Conservation (phyloP, 2,797 vertebrate genomes). For the Tamandua tetradactyla region DNA sequence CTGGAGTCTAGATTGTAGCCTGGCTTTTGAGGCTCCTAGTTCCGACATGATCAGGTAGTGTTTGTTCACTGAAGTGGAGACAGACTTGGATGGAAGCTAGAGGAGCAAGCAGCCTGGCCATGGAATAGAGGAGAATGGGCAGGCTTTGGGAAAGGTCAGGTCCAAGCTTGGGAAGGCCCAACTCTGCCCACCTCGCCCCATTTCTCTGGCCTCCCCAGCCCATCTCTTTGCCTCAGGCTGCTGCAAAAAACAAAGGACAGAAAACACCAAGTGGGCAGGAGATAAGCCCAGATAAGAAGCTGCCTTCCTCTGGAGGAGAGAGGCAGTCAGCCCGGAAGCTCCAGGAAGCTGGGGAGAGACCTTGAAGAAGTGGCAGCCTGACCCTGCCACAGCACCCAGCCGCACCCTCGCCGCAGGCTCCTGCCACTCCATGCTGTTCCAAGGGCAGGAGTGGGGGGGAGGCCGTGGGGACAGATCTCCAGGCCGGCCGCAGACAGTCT, state of each 20-base stretch:
- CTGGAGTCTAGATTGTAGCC: neutral
- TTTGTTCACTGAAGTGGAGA: neutral
- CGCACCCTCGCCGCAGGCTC: constrained; percentile 13
- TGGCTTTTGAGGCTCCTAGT: neutral
- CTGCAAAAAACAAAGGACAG: constrained; percentile 73
- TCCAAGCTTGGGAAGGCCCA: neutral
- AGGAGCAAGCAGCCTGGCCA: neutral
- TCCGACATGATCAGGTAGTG: neutral
- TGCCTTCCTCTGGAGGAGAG: constrained; percentile 68
- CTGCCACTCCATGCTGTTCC: constrained; percentile 7
- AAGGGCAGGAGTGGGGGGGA: neutral
- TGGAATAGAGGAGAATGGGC: neutral
- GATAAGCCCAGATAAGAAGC: constrained; percentile 76
- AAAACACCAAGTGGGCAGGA: constrained; percentile 69
- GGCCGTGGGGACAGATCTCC: neutral
- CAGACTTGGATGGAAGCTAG: neutral
- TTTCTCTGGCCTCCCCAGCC: constrained; percentile 28
- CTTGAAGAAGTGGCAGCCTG: constrained; percentile 72
- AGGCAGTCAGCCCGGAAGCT: neutral
- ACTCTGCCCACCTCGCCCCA: neutral
- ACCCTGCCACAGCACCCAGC: neutral
- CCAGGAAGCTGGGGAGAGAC: constrained; percentile 78
- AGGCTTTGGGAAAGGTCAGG: neutral
- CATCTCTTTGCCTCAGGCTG: constrained; percentile 60
- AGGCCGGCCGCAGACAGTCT: neutral